phyloP scores from a whole-genome alignment of 1,140 invertebrate genomes.

The Camponotus vicinus region DNA sequence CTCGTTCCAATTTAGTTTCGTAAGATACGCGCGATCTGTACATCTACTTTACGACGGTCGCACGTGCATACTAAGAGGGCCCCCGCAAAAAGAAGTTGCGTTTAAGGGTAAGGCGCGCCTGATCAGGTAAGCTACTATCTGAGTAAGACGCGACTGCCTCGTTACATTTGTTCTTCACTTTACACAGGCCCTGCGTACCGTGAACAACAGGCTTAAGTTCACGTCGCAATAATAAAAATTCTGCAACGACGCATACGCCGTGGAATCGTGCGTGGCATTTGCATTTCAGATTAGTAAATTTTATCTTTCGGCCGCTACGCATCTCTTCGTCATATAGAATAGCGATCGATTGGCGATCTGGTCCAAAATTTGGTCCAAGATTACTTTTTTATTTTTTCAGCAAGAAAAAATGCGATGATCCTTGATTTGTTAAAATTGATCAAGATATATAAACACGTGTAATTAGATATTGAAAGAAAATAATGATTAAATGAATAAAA shows the following conservation, averaged over 20 bases:
- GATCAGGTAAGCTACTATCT: slow-evolving; percentile 76
- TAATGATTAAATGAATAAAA: not conserved
- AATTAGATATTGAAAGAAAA: not conserved
- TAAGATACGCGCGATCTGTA: slow-evolving; percentile 76
- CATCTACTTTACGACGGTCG: slow-evolving; percentile 75
- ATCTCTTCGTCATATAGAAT: slow-evolving; percentile 18
- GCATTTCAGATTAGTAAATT: slow-evolving; percentile 63
- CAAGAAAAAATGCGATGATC: not conserved
- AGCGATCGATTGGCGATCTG: slow-evolving; percentile 8
- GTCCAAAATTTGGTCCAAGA: slow-evolving; percentile 1
- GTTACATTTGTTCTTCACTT: slow-evolving; percentile 75
- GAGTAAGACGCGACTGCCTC: slow-evolving; percentile 69
- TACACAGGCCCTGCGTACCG: slow-evolving; percentile 65
- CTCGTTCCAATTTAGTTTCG: slow-evolving; percentile 76
- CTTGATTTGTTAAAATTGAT: not conserved
- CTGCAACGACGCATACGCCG: slow-evolving; percentile 4
- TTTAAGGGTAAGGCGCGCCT: slow-evolving; percentile 68
- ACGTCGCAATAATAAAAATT: slow-evolving; percentile 68
- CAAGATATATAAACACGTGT: not conserved
- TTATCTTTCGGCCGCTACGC: slow-evolving; percentile 1
- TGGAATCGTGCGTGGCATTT: slow-evolving; percentile 64
- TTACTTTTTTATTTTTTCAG: too few species aligned
- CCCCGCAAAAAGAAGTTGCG: slow-evolving; percentile 67
- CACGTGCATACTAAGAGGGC: slow-evolving; percentile 70
- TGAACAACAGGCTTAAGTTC: slow-evolving; percentile 70